A percentile compares a stretch with the other conserved stretches of the same genome.
phyloP scores from a whole-genome alignment of 92 coral and sea anemone species.

The Phenganax marumi region DNA sequence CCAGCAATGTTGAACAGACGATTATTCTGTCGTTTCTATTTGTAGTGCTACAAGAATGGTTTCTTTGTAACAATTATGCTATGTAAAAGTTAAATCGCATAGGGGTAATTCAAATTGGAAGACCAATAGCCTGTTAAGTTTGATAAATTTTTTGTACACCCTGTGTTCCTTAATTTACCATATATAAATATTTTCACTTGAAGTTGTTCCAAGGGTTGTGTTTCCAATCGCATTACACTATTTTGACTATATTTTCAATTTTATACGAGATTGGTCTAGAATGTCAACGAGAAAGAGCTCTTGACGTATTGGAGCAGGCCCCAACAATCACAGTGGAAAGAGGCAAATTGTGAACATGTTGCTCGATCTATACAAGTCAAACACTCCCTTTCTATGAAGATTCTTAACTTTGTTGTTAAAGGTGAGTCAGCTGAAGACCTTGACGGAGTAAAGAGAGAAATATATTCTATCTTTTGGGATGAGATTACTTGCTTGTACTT shows the following conservation, averaged over 20 bases:
- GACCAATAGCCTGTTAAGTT: too few relatives aligned
- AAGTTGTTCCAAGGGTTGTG: too few relatives aligned
- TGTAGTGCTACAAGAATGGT: too few relatives aligned
- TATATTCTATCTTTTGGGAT: conserved; percentile 40
- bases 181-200: too few relatives aligned
- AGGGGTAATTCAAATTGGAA: too few relatives aligned
- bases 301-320: conserved; percentile 13
- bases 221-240: too few relatives aligned
- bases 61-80: too few relatives aligned
- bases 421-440: conserved; percentile 34
- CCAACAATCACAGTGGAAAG: conserved; percentile 25
- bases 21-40: too few relatives aligned
- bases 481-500: conserved; percentile 25
- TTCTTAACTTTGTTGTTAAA: conserved; percentile 18
- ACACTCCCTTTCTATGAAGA: conserved; percentile 3
- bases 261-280: background rate
- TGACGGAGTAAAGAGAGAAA: conserved; percentile 45
- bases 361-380: conserved; percentile 23
- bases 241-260: background rate
- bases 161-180: too few relatives aligned
- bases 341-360: conserved; percentile 7
- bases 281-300: conserved; percentile 18
- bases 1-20: too few relatives aligned
- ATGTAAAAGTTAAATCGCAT: too few relatives aligned
- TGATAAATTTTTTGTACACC: too few relatives aligned